Base-by-base conservation (phyloP, 2,888 invertebrate species). In the Drosophila borborema region DNA sequence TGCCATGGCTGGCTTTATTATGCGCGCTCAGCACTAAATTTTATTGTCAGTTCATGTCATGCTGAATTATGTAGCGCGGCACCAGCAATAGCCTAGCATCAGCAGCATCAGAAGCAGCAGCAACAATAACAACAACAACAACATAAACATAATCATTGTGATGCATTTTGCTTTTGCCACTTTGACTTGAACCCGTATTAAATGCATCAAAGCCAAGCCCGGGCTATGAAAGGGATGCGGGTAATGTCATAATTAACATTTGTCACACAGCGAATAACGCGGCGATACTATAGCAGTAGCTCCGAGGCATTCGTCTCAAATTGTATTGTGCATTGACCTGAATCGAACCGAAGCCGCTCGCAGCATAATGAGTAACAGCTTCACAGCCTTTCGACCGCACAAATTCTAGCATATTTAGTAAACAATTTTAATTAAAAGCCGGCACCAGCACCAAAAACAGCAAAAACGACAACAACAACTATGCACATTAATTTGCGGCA, bases 1-100 rank as follows among this genome's bases (percentile, higher is more conserved):
- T 73, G 72, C 73, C 69, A 69, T 74, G 69, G 74, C 72, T 77
- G 80, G 83, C 85, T 90, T 91, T 92, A 92, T 92, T 91, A 90
- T 90, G 91, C 90, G 83, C 89, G 91, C 89, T 91, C 91, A 91
- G 91, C 90, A 91, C 89, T 92, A 91, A 92, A 92, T 92, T 92
- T 92, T 92, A 92, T 92, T 92, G 91, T 92, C 91, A 91, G 92
- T 92, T 90, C 88, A 89, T 92, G 92, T 92, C 90, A 86, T 86
- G 80, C 81, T 92, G 85, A 91, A 91, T 92, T 91, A 92, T 92
- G 87, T 91, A 90, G 85, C 82, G 80, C 69, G 74, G 76, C 84
- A 86, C 72, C 64, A 78, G 48, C 60, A 74, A 31, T 56, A 71
- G 28, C 80, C 38, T 3, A 55, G 28, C 41, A 53, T 2, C 18